Evolutionary conservation across 2,888 invertebrate genomes (phyloP), one percentile per base, ranked within the genome.

Genomic region (Crematogaster levior): DNA sequence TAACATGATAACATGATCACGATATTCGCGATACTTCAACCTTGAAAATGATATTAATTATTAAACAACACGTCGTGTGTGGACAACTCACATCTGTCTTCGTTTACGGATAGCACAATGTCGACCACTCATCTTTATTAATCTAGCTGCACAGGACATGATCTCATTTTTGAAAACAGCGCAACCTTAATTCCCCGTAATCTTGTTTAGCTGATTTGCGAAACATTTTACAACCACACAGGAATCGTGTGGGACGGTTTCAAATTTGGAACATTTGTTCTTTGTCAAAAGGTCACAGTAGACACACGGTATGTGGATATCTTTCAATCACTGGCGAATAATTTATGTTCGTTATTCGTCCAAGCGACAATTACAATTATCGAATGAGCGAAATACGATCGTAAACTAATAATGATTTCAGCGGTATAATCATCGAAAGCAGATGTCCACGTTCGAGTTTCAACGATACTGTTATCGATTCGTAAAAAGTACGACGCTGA

Each of bases 381-480:
- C 18, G 53, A 53, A 66, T 53, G 53, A 9, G 3, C 21, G 68
- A 68, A 77, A 77, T 68, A 68, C 9, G 68, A 77, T 77, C 77
- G 27, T 77, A 77, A 77, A 77, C 77, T 56, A 43, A 18, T 68
- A 66, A 68, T 43, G 18, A 77, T 68, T 56, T 77, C 53, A 56
- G 24, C n/a, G 24, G 12, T 68, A 68, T 77, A 56, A 77, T 53
- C 6, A 61, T 48, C 12, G 53, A 43, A 63, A 74, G 18, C 48
- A 51, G 30, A 12, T 24, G 24, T 61, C 5, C 34, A 37, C 21
- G n/a, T 12, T 53, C 12, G 6, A 61, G 43, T 61, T 21, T 68
- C 68, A 77, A 68, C 12, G 40, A 56, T 68, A 68, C 10, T 7
- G 24, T 77, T 77, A 43, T 56, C 15, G 40, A 43, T 30, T 30